Evolutionary conservation across 2,797 vertebrate genomes (phyloP).

Genomic region (Antrozous pallidus): DNA sequence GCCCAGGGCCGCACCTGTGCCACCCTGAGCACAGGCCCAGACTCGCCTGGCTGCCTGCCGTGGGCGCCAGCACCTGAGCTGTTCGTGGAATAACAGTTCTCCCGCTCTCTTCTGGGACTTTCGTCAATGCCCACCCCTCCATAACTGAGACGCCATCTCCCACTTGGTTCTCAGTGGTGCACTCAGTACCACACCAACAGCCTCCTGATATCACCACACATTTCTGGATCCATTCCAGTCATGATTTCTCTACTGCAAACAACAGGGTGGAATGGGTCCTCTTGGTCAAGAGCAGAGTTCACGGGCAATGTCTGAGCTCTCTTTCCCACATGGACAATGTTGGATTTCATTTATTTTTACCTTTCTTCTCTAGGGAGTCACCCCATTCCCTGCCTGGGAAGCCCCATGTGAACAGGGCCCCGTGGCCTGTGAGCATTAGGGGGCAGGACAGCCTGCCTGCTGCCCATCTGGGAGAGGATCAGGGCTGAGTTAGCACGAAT

Average conservation of each 20-base stretch:
- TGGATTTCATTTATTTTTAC: no score
- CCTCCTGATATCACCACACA: background rate
- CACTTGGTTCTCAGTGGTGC: fast-evolving
- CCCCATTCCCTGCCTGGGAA: background rate
- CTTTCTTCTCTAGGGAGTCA: background rate
- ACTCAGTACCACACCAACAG: fast-evolving
- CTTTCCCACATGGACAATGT: fast-evolving
- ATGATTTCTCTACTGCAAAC: fast-evolving
- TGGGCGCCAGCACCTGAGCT: background rate
- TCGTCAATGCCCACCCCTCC: fast-evolving
- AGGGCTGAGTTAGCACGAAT: background rate
- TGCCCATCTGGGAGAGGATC: fast-evolving
- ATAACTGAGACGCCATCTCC: no score
- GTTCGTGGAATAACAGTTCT: fast-evolving
- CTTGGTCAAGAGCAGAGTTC: background rate
- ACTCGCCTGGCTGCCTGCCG: fast-evolving
- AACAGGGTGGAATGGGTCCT: fast-evolving
- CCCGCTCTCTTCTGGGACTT: background rate
- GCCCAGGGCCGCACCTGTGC: fast-evolving
- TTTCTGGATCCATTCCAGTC: fast-evolving
- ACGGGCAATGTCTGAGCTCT: background rate
- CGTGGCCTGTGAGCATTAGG: no score
- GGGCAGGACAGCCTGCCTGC: fast-evolving
- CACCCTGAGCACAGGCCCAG: fast-evolving
- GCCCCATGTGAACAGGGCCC: background rate